Base-by-base conservation (phyloP, 2,888 invertebrate genomes). In the Drosophila mayaguana region DNA sequence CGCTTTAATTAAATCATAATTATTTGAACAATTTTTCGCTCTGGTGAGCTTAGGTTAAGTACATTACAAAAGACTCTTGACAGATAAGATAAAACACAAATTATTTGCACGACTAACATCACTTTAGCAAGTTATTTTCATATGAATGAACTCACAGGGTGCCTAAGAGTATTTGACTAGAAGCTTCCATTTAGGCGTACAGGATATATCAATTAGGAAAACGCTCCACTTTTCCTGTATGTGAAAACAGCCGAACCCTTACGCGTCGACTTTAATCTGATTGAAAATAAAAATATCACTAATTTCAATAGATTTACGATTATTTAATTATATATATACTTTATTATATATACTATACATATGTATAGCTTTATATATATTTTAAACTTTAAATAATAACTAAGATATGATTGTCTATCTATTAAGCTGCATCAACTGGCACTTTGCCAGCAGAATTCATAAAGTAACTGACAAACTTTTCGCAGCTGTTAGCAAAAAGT, bases 361-460 rank as follows among this genome's bases (percentile, higher is more conserved):
- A n/a, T n/a, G n/a, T n/a, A n/a, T n/a, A n/a, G n/a, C n/a, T n/a
- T n/a, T n/a, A n/a, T n/a, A n/a, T n/a, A n/a, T n/a, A n/a, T n/a
- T n/a, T n/a, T n/a, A n/a, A n/a, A n/a, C 7, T 20, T 16, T 38
- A 22, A 32, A 32, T 4, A 50, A 14, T 32, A 48, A 32, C 32
- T n/a, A 5, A 0, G 11, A 32, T 7, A 32, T 32, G 14, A 32
- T 32, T 18, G 14, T 18, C 12, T 5, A 50, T 20, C 34, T 32
- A 78, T 76, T 76, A 57, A 48, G 42, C 62, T 32, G 62, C 60
- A 63, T 22, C 16, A 32, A 34, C 60, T 83, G 86, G 76, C 81
- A 68, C 22, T 63, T 76, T 71, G 72, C 83, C 82, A 85, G 66
- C 25, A 46, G 25, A 18, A 54, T 46, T 43, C 51, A 25, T 14